A percentile compares a stretch with the other conserved stretches of the same genome.
These are phyloP conservation scores for Notospermus geniculatus DNA, from an alignment of 1,140 invertebrate species.

Conservation along the genomic window DNA sequence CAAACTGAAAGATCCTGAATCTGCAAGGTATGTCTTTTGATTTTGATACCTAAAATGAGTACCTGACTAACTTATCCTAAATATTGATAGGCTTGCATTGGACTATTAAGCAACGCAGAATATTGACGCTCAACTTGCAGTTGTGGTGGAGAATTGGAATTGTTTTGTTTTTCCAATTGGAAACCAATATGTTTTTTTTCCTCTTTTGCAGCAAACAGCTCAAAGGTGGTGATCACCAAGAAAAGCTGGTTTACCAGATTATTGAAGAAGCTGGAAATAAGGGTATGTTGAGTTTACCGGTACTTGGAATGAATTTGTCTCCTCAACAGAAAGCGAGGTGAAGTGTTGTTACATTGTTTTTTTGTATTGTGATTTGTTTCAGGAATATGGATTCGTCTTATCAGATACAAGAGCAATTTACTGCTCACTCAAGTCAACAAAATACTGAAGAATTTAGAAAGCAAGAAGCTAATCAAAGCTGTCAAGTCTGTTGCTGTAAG, in stretches of 20 bases:
- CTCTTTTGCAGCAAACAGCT: constrained; percentile 38
- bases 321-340: background rate
- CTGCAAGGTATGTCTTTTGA: constrained; percentile 65
- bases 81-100: too few relatives aligned
- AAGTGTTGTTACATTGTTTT: too few relatives aligned
- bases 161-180: too few relatives aligned
- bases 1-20: constrained; percentile 66
- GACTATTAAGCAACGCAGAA: too few relatives aligned
- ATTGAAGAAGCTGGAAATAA: constrained; percentile 92
- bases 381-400: constrained; percentile 96
- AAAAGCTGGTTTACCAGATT: constrained; percentile 87
- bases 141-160: too few relatives aligned
- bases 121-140: too few relatives aligned
- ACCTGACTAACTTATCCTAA: too few relatives aligned
- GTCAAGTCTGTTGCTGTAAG: constrained; percentile 93
- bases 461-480: constrained; percentile 92
- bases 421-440: constrained; percentile 87
- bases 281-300: too few relatives aligned
- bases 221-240: constrained; percentile 85
- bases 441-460: constrained; percentile 89
- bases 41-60: too few relatives aligned
- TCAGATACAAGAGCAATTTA: constrained; percentile 84
- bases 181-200: too few relatives aligned
- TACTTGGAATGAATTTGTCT: too few relatives aligned
- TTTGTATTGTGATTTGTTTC: too few relatives aligned